Evolutionary conservation across 2,113 vertebrate species (phyloP).

Genomic region (Proterorhinus semilunaris): DNA sequence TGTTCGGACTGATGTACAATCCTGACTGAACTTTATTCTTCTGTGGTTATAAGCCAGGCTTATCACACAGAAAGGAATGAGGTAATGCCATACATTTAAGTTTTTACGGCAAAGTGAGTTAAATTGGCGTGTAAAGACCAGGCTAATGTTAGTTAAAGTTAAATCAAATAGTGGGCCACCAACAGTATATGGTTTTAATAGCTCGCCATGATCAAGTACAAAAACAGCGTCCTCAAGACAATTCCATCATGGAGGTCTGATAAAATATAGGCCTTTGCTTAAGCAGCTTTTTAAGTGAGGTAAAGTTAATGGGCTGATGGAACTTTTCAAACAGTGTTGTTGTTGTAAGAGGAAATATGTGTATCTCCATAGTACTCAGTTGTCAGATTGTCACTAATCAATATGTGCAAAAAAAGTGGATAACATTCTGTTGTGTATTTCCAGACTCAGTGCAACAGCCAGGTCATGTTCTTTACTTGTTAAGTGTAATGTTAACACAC

Average conservation of each 20-base stretch:
- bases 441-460: neutral
- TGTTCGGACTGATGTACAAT: too few species aligned
- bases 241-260: neutral
- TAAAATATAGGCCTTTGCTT: neutral
- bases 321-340: neutral
- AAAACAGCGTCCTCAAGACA: neutral
- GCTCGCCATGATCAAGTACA: conserved; percentile 2
- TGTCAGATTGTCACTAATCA: too few species aligned
- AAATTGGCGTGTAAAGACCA: conserved; percentile 9
- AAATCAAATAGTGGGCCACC: conserved; percentile 7
- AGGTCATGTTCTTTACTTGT: conserved; percentile 20
- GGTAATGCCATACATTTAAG: neutral
- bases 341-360: neutral
- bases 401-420: too few species aligned
- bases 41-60: neutral
- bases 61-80: neutral
- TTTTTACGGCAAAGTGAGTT: neutral
- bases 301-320: neutral
- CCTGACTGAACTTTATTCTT: too few species aligned
- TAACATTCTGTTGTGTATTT: neutral
- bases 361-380: too few species aligned
- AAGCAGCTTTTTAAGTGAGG: neutral
- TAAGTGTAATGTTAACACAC: conserved; percentile 1
- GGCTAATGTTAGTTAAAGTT: conserved; percentile 8
- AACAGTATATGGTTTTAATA: neutral